These are phyloP conservation scores for Nemotelus nigrinus DNA, from an alignment of 2,888 invertebrate genomes.

Conservation along the genomic window DNA sequence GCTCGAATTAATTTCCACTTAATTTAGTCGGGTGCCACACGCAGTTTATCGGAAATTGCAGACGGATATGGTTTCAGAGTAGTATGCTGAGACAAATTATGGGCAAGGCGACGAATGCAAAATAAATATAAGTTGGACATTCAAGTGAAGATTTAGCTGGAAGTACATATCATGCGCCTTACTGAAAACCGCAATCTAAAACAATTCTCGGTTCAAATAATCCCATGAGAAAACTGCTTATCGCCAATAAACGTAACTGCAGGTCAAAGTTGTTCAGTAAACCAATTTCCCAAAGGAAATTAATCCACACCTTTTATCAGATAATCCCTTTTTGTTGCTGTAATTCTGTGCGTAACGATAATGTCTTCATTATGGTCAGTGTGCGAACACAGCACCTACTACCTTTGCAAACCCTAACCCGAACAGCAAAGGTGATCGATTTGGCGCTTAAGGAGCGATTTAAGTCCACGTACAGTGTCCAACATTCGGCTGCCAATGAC, in stretches of 20 bases:
- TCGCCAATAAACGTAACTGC: neutral
- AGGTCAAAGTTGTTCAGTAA: slow-evolving; percentile 49
- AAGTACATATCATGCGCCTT: too few species aligned
- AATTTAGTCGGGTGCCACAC: slow-evolving; percentile 30
- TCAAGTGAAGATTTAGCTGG: too few species aligned
- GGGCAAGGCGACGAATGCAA: too few species aligned
- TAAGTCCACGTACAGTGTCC: slow-evolving; percentile 33
- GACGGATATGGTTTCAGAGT: neutral
- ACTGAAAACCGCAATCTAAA: too few species aligned
- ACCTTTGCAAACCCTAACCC: slow-evolving; percentile 27
- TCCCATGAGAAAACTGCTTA: slow-evolving; percentile 29
- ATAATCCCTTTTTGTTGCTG: slow-evolving; percentile 33
- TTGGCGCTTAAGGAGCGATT: slow-evolving; percentile 62
- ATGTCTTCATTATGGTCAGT: slow-evolving; percentile 29
- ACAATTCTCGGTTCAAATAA: neutral
- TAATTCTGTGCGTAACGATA: neutral
- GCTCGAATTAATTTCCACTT: slow-evolving; percentile 36
- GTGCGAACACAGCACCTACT: neutral
- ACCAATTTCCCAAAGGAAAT: slow-evolving; percentile 49
- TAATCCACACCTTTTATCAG: slow-evolving; percentile 49
- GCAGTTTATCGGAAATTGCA: slow-evolving; percentile 27
- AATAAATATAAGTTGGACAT: too few species aligned
- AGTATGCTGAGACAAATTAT: too few species aligned
- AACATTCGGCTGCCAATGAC: slow-evolving; percentile 29
- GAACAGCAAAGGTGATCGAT: slow-evolving; percentile 62